phyloP scores from a whole-genome alignment of 2,113 vertebrate genomes.

The Mormyrus iriodes region DNA sequence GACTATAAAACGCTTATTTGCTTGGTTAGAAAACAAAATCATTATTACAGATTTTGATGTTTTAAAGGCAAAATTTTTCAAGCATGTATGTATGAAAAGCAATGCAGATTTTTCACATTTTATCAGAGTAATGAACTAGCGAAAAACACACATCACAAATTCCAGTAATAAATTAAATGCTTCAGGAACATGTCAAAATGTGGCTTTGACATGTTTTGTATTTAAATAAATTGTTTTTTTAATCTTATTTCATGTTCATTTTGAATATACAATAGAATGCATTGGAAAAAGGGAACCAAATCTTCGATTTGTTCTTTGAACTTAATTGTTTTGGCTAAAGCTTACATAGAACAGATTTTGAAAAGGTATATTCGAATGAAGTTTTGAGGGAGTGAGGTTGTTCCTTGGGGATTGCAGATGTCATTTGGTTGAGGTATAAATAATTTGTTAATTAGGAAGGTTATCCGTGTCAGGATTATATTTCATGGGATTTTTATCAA shows the following conservation, averaged over 20 bases:
- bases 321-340: not conserved
- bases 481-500: not conserved
- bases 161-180: not conserved
- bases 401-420: not conserved
- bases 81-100: not conserved
- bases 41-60: not conserved
- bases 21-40: not conserved
- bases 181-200: not conserved
- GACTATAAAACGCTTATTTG: not conserved
- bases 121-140: not conserved
- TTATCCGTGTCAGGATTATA: not conserved
- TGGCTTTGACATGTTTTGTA: not conserved
- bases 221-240: not conserved
- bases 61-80: not conserved
- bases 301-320: not conserved
- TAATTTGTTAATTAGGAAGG: not conserved
- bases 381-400: not conserved
- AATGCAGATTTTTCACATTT: not conserved
- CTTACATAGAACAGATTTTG: not conserved
- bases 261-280: not conserved
- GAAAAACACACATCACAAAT: not conserved
- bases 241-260: not conserved
- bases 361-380: not conserved
- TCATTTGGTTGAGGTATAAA: not conserved
- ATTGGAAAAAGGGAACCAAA: not conserved